phyloP scores from a whole-genome alignment of 2,888 invertebrate species.

The Standfussiana lucernea region DNA sequence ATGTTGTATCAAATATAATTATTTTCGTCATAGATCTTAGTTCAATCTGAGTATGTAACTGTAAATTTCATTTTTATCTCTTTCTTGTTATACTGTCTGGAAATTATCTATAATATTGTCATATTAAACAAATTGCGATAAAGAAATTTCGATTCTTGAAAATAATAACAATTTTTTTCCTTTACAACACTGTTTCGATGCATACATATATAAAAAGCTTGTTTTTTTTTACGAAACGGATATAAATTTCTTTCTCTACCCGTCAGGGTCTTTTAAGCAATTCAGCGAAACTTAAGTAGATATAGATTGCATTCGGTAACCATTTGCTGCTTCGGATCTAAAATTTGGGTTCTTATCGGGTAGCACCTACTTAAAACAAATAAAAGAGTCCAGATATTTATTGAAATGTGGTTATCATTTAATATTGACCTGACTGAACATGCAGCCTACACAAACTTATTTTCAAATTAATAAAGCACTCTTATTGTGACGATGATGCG shows the following conservation, averaged over 20 bases:
- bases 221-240: too few relatives aligned
- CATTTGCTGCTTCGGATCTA: not conserved
- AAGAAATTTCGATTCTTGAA: too few relatives aligned
- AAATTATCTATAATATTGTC: not conserved
- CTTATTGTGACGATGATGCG: constrained; percentile 1
- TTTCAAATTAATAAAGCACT: too few relatives aligned
- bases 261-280: too few relatives aligned
- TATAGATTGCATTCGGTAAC: not conserved
- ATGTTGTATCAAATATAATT: not conserved
- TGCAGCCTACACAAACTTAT: constrained; percentile 5
- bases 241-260: too few relatives aligned
- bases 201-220: too few relatives aligned
- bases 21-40: too few relatives aligned
- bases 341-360: not conserved
- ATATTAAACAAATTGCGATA: too few relatives aligned
- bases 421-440: constrained; percentile 22
- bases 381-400: not conserved
- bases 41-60: not conserved
- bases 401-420: constrained; percentile 19
- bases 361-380: not conserved
- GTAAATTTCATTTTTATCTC: not conserved
- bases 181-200: too few relatives aligned
- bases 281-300: too few relatives aligned
- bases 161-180: too few relatives aligned
- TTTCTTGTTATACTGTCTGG: not conserved